Evolutionary conservation across 2,797 vertebrate species (phyloP), one percentile per base, ranked within the genome.

Genomic region (Masticophis lateralis): DNA sequence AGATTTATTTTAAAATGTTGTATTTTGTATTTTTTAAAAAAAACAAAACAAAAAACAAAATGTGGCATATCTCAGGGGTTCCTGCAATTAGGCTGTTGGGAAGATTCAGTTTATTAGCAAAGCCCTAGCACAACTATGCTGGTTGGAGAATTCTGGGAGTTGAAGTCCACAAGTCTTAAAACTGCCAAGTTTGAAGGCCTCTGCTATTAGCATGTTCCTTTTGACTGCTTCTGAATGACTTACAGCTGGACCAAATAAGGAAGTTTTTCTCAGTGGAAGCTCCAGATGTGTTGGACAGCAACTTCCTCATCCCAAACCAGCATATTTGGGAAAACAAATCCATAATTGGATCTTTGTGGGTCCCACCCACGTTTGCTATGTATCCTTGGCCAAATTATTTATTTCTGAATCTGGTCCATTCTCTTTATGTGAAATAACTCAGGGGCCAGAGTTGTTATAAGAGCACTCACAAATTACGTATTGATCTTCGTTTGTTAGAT

Each of bases 61-160:
- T 61, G 47, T 90, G 88, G 51, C 94, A 96, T 94, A 94, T 94
- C 57, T 93, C 95, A 5, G 0, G 60, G 92, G 66, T 95, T 96
- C 91, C 51, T 92, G 53, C 90, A 43, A 91, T 95, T 74, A 90
- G 90, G 66, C 95, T 91, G 93, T 94, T 95, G 91, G 93, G 55
- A 96, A 96, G 86, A 53, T 60, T 90, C 92, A 32, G 83, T 93
- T 94, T 55, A 92, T 88, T 83, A 95, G 91, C 90, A 95, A 90
- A 60, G 95, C 92, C 96, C 59, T 92, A 57, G 4, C 90, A 92
- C 47, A 51, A 6, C 47, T 51, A 51, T 51, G 6, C 47, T 51
- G 47, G 6, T 6, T 51, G 47, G 47, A 51, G 47, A 51, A 51
- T 51, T 51, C 47, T 51, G 47, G 47, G 47, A 51, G 47, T 51